phyloP scores from a whole-genome alignment of 2,797 vertebrate genomes.

The Sternotherus odoratus region DNA sequence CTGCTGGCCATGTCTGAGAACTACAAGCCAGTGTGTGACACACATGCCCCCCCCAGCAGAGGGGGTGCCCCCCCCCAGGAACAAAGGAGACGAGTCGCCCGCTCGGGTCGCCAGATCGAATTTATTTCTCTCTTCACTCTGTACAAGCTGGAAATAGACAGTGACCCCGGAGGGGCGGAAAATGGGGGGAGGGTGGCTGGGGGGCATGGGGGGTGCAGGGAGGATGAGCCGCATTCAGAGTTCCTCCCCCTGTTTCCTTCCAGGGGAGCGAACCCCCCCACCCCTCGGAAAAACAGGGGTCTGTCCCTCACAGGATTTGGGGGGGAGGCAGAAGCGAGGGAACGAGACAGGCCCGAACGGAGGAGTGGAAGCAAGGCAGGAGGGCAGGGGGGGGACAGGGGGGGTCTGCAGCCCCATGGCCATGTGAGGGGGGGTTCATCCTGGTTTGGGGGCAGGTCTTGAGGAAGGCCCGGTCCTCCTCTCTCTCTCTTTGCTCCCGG shows the following conservation, averaged over 20 bases:
- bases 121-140: slow-evolving; percentile 24
- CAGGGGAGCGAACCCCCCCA: too few relatives aligned
- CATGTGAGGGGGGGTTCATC: background rate
- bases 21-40: background rate
- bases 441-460: background rate
- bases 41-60: background rate
- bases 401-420: background rate
- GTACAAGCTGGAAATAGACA: slow-evolving; percentile 31
- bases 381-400: background rate
- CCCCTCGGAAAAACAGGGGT: too few relatives aligned
- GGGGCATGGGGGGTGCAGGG: background rate
- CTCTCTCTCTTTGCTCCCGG: background rate
- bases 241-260: too few relatives aligned
- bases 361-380: background rate
- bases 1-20: background rate
- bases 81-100: background rate
- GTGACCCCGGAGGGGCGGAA: background rate
- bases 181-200: background rate
- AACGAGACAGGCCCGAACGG: slow-evolving; percentile 24
- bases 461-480: too few relatives aligned
- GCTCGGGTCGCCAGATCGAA: background rate
- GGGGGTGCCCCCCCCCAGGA: background rate
- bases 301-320: background rate
- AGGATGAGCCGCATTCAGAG: background rate
- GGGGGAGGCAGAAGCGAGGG: slow-evolving; percentile 4